Evolutionary conservation across 2,113 vertebrate species (phyloP), one percentile per base, ranked within the genome.

Genomic region (Naja naja): DNA sequence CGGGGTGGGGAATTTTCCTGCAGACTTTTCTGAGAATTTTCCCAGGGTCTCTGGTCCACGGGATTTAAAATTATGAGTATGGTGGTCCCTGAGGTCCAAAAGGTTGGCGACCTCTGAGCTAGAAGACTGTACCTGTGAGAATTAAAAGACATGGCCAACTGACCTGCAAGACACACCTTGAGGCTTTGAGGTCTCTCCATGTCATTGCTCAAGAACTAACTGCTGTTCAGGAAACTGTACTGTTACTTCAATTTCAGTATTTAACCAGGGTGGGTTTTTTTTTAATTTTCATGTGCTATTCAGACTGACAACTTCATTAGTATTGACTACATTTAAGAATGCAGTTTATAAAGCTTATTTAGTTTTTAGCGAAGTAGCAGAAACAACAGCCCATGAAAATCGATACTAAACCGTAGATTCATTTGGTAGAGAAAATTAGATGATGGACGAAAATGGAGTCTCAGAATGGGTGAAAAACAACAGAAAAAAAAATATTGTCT

Each of bases 291-390:
- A 20, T 22, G 55, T 92, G 93, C 94, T 85, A 92, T 93, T 95
- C 92, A 90, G 94, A 53, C 53, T 81, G 85, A 85, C 91, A 95
- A 95, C 93, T 69, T 58, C 14, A 93, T 96, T 96, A 95, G 53
- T 18, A 95, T 94, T 93, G 95, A 96, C 86, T 55, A 25, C 3
- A 94, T 81, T 95, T 91, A 93, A 54, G 10, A 85, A 92, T 92
- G 69, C 3, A 22, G 34, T 27, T 30, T 49, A 47, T 92, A 58
- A 91, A 85, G 88, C 87, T 93, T 64, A 87, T 87, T 90, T 90
- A 93, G 69, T 94, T 93, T n/a, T 91, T 22, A 91, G 74, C 1
- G 60, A 96, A 58, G n/a, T 94, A 89, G 92, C 7, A 64, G 23
- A 69, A 55, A 92, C 18, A 91, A 34, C 94, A 34, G 53, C 22